Percentiles rank a stretch among this genome's conserved stretches.
Evolutionary conservation across 2,888 invertebrate species (phyloP).

Genomic region (Heliconius ethilla): DNA sequence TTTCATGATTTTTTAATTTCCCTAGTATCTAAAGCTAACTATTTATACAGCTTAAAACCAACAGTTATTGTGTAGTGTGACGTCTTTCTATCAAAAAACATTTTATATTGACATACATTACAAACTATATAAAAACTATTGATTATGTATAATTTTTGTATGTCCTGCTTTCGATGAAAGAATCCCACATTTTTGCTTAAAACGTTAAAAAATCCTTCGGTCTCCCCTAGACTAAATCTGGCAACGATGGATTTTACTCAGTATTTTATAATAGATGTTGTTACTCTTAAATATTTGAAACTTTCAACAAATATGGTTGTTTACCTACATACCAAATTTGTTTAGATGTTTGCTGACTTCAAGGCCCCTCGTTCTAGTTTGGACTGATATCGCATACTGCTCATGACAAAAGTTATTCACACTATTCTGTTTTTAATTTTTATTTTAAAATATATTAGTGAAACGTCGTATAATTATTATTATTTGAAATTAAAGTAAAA

Average conservation of each 20-base stretch:
- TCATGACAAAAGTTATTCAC: neutral
- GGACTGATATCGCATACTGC: conserved; percentile 25
- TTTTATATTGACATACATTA: no score
- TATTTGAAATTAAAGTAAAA: neutral
- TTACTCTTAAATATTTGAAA: neutral
- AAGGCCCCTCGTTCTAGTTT: conserved; percentile 33
- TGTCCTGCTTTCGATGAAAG: no score
- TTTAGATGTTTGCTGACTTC: conserved; percentile 37
- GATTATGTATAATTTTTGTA: no score
- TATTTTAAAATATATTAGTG: neutral
- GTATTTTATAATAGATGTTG: conserved; percentile 15
- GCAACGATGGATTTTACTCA: neutral
- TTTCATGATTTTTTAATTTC: no score
- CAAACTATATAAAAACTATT: no score
- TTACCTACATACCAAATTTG: conserved; percentile 31
- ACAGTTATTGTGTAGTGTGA: no score
- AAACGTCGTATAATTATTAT: neutral
- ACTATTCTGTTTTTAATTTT: neutral
- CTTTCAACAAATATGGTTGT: conserved; percentile 20
- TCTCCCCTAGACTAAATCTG: no score
- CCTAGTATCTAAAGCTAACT: no score
- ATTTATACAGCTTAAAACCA: no score
- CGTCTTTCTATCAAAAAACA: no score
- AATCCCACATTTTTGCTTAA: no score
- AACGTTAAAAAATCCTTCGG: no score